Evolutionary conservation across 1,140 invertebrate species (phyloP), one percentile per base, ranked within the genome.

Genomic region (Neodiprion fabricii): DNA sequence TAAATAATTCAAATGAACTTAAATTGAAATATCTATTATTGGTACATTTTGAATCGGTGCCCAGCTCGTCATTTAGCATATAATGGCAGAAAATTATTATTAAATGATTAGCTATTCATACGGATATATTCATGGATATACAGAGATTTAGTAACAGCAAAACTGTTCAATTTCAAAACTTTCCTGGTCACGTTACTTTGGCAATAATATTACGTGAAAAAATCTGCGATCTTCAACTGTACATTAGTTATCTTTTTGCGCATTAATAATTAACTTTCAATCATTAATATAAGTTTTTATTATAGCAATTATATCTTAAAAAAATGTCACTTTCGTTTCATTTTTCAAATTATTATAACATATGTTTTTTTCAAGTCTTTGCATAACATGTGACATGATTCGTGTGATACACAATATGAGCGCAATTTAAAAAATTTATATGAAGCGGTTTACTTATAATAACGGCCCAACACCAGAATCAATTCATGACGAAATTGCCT

Each of bases 21-120:
- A 40, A 40, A 40, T 40, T 14, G 12, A 65, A 21, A 21, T 17
- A 65, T 65, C 12, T 14, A 21, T 65, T 65, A 65, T 65, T 65
- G 17, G 12, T 65, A 14, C 61, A 65, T 65, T 65, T 65, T 65
- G 61, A 65, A 65, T 65, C 61, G 61, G 67, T 69, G 67, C 67
- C 67, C 67, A 69, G 67, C 67, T 69, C 67, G 23, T 69, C 67
- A 21, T 14, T 65, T 65, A 65, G 61, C 61, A 65, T 40, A 65
- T 65, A 14, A 65, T 65, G 61, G 61, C 61, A 65, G 17, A 65
- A 65, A 65, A 40, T 40, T 40, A 40, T 14, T 5, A 65, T 14
- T 65, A 65, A 65, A 21, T 65, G 7, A 65, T 65, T 65, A 65
- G 61, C 17, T 17, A 65, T 65, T 65, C 7, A 7, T 17, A 65